These are phyloP conservation scores for Mylabris phalerata DNA, from an alignment of 1,140 invertebrate genomes.

Conservation along the genomic window DNA sequence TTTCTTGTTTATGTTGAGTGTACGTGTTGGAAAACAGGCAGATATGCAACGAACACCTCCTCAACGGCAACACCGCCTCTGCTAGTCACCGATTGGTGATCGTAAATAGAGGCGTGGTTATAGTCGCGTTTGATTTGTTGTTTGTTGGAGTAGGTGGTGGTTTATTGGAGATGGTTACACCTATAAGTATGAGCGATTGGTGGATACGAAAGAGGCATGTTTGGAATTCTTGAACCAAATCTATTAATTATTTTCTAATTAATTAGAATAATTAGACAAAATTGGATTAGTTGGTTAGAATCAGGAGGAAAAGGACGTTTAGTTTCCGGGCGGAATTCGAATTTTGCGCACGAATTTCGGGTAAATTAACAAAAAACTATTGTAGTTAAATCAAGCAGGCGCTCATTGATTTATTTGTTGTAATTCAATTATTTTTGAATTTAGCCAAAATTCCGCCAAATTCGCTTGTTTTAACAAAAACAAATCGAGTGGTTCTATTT, in stretches of 20 bases:
- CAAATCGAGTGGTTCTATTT: no score
- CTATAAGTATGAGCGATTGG: neutral
- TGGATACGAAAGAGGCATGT: neutral
- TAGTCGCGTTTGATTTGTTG: neutral
- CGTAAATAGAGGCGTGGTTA: neutral
- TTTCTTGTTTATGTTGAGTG: no score
- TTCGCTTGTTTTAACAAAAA: no score
- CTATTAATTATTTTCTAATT: neutral
- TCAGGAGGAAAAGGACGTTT: slow-evolving; percentile 16
- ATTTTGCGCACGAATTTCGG: no score
- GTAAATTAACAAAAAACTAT: no score
- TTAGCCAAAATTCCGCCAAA: no score
- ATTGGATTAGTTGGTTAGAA: neutral
- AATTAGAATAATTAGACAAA: neutral
- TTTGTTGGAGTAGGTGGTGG: no score
- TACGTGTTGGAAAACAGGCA: neutral
- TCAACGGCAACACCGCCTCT: neutral
- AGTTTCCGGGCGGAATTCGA: no score
- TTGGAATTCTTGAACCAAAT: neutral
- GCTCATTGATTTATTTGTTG: no score
- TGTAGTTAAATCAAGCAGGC: no score
- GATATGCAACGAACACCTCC: neutral
- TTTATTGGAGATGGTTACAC: neutral
- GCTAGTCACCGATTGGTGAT: neutral
- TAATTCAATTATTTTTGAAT: no score